Evolutionary conservation across 2,797 vertebrate species (phyloP).

Genomic region (Eulemur coronatus): DNA sequence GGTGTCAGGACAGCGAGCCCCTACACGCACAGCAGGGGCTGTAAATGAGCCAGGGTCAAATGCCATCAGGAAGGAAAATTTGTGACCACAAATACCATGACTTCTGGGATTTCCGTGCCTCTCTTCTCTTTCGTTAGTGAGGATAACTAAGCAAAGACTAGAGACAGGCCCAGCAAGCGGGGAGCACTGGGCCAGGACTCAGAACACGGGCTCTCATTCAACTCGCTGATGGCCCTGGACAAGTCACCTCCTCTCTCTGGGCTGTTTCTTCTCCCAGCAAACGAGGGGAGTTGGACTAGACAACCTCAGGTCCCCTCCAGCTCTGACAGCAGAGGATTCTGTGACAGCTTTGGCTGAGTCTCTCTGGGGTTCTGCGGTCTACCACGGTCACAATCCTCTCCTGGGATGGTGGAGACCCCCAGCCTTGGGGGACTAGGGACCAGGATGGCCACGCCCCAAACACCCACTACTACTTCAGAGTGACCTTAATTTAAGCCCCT

Average conservation of each 20-base stretch:
- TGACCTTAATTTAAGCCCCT: not conserved
- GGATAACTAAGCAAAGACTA: not conserved
- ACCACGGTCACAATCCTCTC: not conserved
- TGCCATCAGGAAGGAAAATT: not conserved
- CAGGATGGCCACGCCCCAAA: not conserved
- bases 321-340: not conserved
- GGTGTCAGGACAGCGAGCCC: not conserved
- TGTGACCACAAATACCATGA: not conserved
- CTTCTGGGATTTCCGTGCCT: not conserved
- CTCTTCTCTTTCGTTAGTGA: not conserved
- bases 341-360: not conserved
- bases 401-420: not conserved
- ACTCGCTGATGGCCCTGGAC: not conserved
- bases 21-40: not conserved
- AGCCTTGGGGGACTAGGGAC: not conserved
- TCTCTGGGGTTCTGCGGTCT: not conserved
- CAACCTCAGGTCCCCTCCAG: not conserved
- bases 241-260: not conserved
- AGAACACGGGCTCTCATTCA: fast-evolving
- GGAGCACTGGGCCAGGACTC: not conserved
- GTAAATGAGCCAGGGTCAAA: not conserved
- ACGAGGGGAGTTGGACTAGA: not conserved
- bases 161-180: not conserved
- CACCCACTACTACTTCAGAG: not conserved
- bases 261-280: not conserved